These are phyloP conservation scores for Hydractinia echinata DNA, from an alignment of 30 jellyfish, hydroid and myxozoan genomes.

Conservation along the genomic window DNA sequence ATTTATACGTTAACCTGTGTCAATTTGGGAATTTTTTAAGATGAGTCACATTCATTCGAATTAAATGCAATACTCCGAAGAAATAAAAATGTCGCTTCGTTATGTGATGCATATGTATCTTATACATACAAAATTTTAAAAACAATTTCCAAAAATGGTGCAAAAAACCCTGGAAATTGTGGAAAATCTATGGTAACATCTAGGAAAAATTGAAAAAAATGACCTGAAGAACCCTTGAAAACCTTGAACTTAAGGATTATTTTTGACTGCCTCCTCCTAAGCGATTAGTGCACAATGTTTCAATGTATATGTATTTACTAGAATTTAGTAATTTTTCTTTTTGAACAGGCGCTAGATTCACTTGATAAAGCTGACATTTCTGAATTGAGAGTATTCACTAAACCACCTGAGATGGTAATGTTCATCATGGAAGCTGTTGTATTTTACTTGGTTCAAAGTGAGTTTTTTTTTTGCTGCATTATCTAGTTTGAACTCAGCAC, in stretches of 20 bases:
- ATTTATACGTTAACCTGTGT: no score
- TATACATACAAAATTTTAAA: no score
- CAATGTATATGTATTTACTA: background rate
- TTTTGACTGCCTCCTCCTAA: background rate
- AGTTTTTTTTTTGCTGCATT: background rate
- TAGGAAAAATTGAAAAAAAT: background rate
- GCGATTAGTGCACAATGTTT: background rate
- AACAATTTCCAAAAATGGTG: no score
- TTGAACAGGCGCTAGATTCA: conserved; percentile 72
- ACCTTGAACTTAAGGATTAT: background rate
- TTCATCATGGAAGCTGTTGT: conserved; percentile 95
- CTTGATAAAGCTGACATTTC: conserved; percentile 86
- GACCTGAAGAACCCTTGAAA: background rate
- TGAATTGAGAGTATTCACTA: conserved; percentile 73
- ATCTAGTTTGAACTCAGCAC: background rate
- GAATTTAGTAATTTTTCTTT: background rate
- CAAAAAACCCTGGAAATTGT: no score
- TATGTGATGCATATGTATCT: no score
- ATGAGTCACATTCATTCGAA: no score
- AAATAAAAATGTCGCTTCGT: no score
- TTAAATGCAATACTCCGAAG: no score
- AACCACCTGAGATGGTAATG: conserved; percentile 93
- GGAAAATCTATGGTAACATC: no score
- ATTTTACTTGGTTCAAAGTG: conserved; percentile 68
- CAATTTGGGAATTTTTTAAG: no score